Evolutionary conservation across 2,113 vertebrate genomes (phyloP), one percentile per base, ranked within the genome.

Genomic region (Erpornis zantholeuca): DNA sequence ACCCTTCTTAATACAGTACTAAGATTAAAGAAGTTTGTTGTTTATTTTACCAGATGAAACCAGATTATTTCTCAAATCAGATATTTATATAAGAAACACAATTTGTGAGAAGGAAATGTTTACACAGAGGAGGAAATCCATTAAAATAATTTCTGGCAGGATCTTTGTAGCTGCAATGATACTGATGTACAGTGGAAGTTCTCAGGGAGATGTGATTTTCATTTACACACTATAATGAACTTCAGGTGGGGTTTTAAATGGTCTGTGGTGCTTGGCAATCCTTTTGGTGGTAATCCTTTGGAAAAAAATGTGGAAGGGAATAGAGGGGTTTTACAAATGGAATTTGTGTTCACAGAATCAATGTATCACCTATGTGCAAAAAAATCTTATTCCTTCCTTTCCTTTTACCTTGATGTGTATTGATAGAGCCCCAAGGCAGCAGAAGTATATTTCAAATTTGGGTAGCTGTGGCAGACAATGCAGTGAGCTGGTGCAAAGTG

Each of bases 371-470:
- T 33, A 22, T 33, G 33, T 82, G 40, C 69, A 54, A 82, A 70
- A 96, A 90, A 93, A 93, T 90, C 50, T 72, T 92, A 45, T 80
- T 84, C 44, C 73, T 89, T n/a, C 28, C n/a, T 72, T 87, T 82
- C 17, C 66, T 85, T 89, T 97, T 93, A 60, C 66, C 29, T 80
- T 82, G 49, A 38, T 53, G 12, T 80, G 57, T 72, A 85, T 76
- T 79, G 87, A 76, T 80, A 69, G 75, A 88, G 53, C 45, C 60
- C 31, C 59, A 57, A 77, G 50, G 75, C 78, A 88, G 54, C 66
- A 88, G 75, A 69, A 92, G 86, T 25, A 11, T 95, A 82, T 93
- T 96, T 94, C 82, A 95, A 42, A 93, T 90, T 76, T 80, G 79
- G 54, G 85, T 90, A 61, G 78, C 82, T 79, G 13, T 72, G 59